These are phyloP conservation scores for Dyspetes luteomarginatus DNA, from an alignment of 2,888 invertebrate species.

Conservation along the genomic window DNA sequence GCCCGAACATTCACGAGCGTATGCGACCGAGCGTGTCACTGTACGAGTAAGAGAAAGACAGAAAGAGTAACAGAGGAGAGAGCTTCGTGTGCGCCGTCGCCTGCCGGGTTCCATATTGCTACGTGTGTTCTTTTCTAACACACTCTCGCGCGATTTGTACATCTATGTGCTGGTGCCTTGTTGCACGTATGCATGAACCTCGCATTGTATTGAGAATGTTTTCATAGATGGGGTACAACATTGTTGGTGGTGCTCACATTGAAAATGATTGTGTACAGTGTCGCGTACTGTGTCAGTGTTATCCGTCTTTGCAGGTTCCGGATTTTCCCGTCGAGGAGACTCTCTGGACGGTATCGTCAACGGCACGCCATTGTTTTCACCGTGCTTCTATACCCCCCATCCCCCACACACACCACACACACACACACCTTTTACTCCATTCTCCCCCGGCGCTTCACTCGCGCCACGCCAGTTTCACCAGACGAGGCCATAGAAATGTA, in stretches of 20 bases:
- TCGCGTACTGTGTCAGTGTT: slow-evolving; percentile 53
- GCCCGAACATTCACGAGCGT: slow-evolving; percentile 57
- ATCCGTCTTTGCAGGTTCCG: slow-evolving; percentile 47
- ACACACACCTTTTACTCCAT: no score
- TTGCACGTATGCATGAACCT: neutral
- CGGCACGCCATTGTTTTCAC: slow-evolving; percentile 33
- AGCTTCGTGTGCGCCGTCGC: neutral
- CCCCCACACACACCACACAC: slow-evolving; percentile 3
- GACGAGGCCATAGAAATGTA: neutral
- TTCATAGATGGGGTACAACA: neutral
- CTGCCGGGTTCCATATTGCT: neutral
- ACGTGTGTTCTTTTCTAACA: neutral
- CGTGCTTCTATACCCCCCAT: neutral
- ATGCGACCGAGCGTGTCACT: neutral
- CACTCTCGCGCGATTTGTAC: neutral
- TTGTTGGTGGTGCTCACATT: slow-evolving; percentile 4
- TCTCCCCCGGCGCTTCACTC: neutral
- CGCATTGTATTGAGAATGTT: slow-evolving; percentile 2
- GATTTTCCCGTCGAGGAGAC: slow-evolving; percentile 44
- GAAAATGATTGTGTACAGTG: neutral
- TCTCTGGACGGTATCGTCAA: slow-evolving; percentile 20
- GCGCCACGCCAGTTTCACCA: neutral
- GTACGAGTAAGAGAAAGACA: neutral
- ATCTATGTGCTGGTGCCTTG: neutral
- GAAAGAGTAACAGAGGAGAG: neutral